Evolutionary conservation across 2,888 invertebrate species (phyloP).

Genomic region (Antheraea yamamai): DNA sequence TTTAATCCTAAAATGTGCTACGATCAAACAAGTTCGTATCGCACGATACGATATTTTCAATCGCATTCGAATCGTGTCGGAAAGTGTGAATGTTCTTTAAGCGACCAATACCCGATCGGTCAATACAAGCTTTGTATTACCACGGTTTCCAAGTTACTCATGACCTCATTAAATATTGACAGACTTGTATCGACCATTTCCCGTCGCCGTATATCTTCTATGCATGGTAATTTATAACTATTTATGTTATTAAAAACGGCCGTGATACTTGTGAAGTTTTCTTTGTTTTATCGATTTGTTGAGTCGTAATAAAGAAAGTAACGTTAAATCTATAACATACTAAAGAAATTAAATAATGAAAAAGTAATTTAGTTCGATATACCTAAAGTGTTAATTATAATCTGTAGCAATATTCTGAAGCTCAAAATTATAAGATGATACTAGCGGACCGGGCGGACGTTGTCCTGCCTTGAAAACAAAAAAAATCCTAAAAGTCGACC

Average conservation of each 20-base stretch:
- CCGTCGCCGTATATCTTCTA: slow-evolving; percentile 22
- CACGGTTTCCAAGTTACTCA: slow-evolving; percentile 70
- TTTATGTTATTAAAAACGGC: neutral
- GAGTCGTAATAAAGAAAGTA: neutral
- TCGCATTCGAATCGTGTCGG: neutral
- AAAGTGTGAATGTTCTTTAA: neutral
- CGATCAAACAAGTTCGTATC: neutral
- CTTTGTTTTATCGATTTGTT: neutral
- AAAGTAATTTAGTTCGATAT: too few species aligned
- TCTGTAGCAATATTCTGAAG: too few species aligned
- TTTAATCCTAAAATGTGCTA: neutral
- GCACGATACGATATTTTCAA: slow-evolving; percentile 7
- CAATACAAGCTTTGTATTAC: slow-evolving; percentile 62
- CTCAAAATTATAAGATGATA: too few species aligned
- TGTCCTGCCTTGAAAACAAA: too few species aligned
- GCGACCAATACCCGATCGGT: slow-evolving; percentile 39
- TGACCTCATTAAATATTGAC: slow-evolving; percentile 74
- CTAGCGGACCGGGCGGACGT: too few species aligned
- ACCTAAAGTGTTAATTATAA: too few species aligned
- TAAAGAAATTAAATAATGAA: too few species aligned
- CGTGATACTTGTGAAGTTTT: slow-evolving; percentile 7
- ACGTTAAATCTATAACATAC: neutral
- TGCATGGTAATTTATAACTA: slow-evolving; percentile 32
- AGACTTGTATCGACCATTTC: slow-evolving; percentile 58
- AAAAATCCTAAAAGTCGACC: too few species aligned